phyloP scores from a whole-genome alignment of 1,140 invertebrate genomes.

The Ostrea edulis region DNA sequence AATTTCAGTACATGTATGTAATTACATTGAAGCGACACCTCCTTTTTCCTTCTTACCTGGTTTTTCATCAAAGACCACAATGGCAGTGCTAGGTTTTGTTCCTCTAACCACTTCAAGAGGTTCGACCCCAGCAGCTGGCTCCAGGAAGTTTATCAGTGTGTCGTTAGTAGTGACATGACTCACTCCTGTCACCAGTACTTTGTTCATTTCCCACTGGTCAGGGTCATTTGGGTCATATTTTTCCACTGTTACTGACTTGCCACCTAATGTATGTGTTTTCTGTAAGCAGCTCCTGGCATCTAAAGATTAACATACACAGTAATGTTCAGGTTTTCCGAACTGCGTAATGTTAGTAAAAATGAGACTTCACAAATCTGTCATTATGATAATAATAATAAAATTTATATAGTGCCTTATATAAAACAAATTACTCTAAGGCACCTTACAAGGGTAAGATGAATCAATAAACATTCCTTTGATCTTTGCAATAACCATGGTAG shows the following conservation, averaged over 20 bases:
- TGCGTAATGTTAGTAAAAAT: no score
- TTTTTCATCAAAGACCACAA: slow-evolving; percentile 48
- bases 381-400: no score
- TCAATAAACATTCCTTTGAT: no score
- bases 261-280: not conserved
- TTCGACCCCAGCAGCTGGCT: slow-evolving; percentile 35
- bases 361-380: no score
- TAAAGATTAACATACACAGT: not conserved
- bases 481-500: no score
- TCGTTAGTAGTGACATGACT: slow-evolving; percentile 34
- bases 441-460: no score
- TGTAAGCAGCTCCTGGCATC: not conserved
- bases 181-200: slow-evolving; percentile 40
- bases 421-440: no score
- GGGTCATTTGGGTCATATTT: slow-evolving; percentile 11
- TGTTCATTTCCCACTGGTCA: slow-evolving; percentile 35
- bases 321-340: no score
- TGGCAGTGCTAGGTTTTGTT: not conserved
- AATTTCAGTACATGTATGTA: not conserved
- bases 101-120: slow-evolving; percentile 10
- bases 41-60: not conserved
- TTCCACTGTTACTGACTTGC: not conserved
- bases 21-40: not conserved
- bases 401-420: no score
- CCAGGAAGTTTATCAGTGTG: slow-evolving; percentile 49